Evolutionary conservation across 53 echinoderm and acorn worm genomes (phyloP), one percentile per base, ranked within the genome.

Genomic region (Actinopyga echinites): DNA sequence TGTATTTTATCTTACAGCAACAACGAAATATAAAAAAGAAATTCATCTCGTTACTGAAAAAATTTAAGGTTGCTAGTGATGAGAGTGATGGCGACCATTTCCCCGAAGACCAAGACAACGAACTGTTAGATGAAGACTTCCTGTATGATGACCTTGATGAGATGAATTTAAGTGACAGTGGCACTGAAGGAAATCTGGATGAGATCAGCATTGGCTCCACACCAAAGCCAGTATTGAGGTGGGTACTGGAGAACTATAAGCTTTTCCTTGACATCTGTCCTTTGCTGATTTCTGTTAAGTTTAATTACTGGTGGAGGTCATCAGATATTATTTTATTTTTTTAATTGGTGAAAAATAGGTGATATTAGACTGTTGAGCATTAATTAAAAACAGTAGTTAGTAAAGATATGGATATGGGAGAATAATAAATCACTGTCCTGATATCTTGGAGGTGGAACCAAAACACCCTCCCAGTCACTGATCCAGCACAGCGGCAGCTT

Each of bases 21-120:
- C 99, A 99, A 95, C 83, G 99, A 81, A 99, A 99, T 60, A 90
- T 99, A 65, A 99, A 99, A 89, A 95, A 99, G 86, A 99, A 99
- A 79, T 99, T 99, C 91, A 99, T 99, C 32, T 90, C 92, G 57
- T 87, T 99, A 58, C 81, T 99, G 82, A 90, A 95, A 83, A 95
- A 95, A 75, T 93, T 99, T 88, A 99, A 99, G 65, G 99, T 99
- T 4, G 92, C 92, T 9, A 96, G 96, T 73, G 99, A 99, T 62
- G 99, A 95, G 79, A 94, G 94, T 21, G 99, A 99, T 69, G 90
- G 91, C 22, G 99, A 99, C 57, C 99, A 92, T 62, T 94, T 89
- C 64, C 90, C 91, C 17, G 93, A 83, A 45, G 97, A 94, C 79
- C 99, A 91, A 80, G 95, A 95, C 64, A 90, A 87, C 64, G 92